These are phyloP conservation scores for Dallia pectoralis DNA, from an alignment of 2,797 vertebrate genomes.

Conservation along the genomic window DNA sequence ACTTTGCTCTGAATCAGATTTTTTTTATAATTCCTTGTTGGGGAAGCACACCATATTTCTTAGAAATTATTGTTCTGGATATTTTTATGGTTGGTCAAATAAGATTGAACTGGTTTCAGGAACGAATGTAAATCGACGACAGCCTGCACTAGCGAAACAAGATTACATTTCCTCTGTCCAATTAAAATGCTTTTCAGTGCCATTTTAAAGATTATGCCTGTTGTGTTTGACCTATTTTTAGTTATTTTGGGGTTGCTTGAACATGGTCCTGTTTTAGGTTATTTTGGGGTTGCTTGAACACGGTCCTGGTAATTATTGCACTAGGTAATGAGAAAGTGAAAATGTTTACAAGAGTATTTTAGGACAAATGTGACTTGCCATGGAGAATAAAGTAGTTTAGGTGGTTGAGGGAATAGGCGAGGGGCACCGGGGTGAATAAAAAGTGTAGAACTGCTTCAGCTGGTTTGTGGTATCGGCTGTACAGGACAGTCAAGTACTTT, in stretches of 20 bases:
- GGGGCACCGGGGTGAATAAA: slow-evolving; percentile 65
- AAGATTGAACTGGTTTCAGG: background rate
- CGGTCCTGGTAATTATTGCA: slow-evolving; percentile 68
- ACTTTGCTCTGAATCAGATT: slow-evolving; percentile 6
- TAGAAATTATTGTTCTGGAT: slow-evolving; percentile 18
- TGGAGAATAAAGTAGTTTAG: slow-evolving; percentile 36
- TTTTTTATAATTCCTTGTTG: slow-evolving; percentile 9
- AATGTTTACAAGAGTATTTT: slow-evolving; percentile 59
- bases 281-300: slow-evolving; percentile 54
- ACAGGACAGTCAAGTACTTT: background rate
- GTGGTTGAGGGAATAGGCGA: slow-evolving; percentile 22
- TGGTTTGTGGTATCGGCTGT: background rate
- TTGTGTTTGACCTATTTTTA: slow-evolving; percentile 35
- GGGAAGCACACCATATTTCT: slow-evolving; percentile 11
- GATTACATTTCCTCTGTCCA: slow-evolving; percentile 36
- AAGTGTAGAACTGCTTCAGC: slow-evolving; percentile 62
- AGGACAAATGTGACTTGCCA: slow-evolving; percentile 49
- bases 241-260: slow-evolving; percentile 53
- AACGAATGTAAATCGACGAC: background rate
- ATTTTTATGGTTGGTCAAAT: slow-evolving; percentile 8
- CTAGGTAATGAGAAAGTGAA: slow-evolving; percentile 52
- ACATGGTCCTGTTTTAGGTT: slow-evolving; percentile 38
- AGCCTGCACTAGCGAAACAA: slow-evolving; percentile 10
- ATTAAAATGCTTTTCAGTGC: slow-evolving; percentile 25
- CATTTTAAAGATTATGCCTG: slow-evolving; percentile 43